These are phyloP conservation scores for Sebastes elongatus DNA, from an alignment of 2,797 vertebrate species.

Conservation along the genomic window DNA sequence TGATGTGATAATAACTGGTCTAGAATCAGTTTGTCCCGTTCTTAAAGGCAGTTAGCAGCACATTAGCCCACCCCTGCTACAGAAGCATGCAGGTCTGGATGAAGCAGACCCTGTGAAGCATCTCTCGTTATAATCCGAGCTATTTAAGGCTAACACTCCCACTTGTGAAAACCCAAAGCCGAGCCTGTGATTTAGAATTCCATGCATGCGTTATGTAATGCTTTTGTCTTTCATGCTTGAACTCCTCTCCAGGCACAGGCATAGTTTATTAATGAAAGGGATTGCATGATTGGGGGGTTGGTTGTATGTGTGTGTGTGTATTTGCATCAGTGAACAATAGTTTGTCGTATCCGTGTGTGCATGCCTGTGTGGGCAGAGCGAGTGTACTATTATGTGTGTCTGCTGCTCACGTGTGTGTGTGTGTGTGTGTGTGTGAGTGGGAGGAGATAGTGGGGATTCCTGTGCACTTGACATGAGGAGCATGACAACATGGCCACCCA, in stretches of 20 bases:
- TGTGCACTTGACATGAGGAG: slow-evolving; percentile 41
- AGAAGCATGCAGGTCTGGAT: slow-evolving; percentile 36
- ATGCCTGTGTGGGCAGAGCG: background rate
- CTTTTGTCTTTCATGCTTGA: slow-evolving; percentile 78
- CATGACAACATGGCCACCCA: slow-evolving; percentile 46
- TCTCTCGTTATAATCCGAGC: slow-evolving; percentile 64
- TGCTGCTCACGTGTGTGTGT: slow-evolving; percentile 3
- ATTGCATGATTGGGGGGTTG: slow-evolving; percentile 63
- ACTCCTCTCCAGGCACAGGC: slow-evolving; percentile 64
- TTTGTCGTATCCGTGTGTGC: slow-evolving; percentile 15
- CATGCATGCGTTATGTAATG: slow-evolving; percentile 79
- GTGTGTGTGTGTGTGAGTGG: background rate
- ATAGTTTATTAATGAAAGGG: slow-evolving; percentile 80
- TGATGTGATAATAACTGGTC: background rate
- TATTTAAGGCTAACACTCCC: slow-evolving; percentile 75
- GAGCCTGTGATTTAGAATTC: slow-evolving; percentile 77
- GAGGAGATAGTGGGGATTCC: slow-evolving; percentile 54
- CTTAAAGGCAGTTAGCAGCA: slow-evolving; percentile 12
- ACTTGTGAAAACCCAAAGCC: slow-evolving; percentile 75
- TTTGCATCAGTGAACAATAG: slow-evolving; percentile 16
- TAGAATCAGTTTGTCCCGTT: slow-evolving; percentile 8
- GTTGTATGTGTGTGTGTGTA: slow-evolving; percentile 13
- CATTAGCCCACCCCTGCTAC: slow-evolving; percentile 27
- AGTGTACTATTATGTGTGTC: slow-evolving; percentile 1
- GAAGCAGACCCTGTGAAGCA: slow-evolving; percentile 59